phyloP scores from a whole-genome alignment of 2,113 vertebrate genomes.

The Erythrolamprus reginae region DNA sequence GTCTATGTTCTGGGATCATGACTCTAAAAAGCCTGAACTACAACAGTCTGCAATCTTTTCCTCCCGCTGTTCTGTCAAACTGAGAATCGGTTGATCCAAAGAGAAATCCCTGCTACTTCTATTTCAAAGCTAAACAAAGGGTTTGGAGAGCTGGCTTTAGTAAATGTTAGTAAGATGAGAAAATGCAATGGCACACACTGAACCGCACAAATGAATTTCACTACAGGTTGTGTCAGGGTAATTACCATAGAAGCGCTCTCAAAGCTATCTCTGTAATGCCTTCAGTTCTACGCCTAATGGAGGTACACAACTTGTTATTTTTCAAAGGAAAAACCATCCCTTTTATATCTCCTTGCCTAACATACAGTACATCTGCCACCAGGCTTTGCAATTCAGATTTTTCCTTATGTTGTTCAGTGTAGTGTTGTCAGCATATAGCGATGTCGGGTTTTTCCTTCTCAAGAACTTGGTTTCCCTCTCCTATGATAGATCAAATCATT shows the following conservation, averaged over 20 bases:
- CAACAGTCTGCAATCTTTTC: slow-evolving; percentile 24
- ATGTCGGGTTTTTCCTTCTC: not conserved
- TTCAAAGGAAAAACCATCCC: not conserved
- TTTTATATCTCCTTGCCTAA: not conserved
- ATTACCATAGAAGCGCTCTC: slow-evolving; percentile 3
- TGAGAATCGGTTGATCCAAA: slow-evolving; percentile 20
- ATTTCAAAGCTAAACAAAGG: slow-evolving; percentile 45
- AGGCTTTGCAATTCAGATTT: not conserved
- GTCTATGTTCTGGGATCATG: slow-evolving; percentile 1
- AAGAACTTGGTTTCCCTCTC: not conserved
- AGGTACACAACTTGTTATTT: not conserved
- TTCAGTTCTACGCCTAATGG: not conserved
- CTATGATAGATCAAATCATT: not conserved
- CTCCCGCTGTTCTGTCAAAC: slow-evolving; percentile 29
- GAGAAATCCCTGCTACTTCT: slow-evolving; percentile 5
- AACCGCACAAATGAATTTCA: slow-evolving; percentile 23
- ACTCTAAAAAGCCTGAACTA: slow-evolving; percentile 23
- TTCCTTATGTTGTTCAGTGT: not conserved
- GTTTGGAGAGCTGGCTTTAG: slow-evolving; percentile 8
- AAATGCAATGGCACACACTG: slow-evolving; percentile 28
- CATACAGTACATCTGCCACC: not conserved
- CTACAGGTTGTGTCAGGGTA: not conserved
- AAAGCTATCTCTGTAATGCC: not conserved
- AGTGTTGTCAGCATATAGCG: not conserved
- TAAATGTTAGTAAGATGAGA: slow-evolving; percentile 27